Evolutionary conservation across 2,797 vertebrate species (phyloP), one percentile per base, ranked within the genome.

Genomic region (Oceanodroma leucorhoa): DNA sequence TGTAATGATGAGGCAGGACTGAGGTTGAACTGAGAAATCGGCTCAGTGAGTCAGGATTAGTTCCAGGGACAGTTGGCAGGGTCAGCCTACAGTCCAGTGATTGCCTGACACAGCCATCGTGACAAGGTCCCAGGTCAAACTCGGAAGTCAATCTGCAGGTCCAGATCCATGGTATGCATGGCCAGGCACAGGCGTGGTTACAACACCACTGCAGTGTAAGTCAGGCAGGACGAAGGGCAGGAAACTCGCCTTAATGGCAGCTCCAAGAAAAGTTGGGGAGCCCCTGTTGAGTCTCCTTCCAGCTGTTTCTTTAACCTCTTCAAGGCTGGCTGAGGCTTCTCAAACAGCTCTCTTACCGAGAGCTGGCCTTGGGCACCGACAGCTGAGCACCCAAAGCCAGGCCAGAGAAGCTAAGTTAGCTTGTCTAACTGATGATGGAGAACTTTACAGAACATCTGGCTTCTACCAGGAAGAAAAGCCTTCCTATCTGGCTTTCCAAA

Each of bases 91-190:
- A 69, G 34, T 40, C 18, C 21, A 21, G 34, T 9, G 24, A 10
- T 30, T 67, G 61, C 40, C 29, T 48, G 48, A 6, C 17, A 30
- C 2, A 2, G 38, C 50, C 11, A 18, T 26, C 0, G 1, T 26
- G 34, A 15, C 10, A 18, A 30, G 29, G 14, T 46, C 12, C n/a
- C 11, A 19, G 34, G 34, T 40, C 40, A 73, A 66, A 46, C 61
- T 46, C 24, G 17, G 29, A 88, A 71, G 36, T 71, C 16, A 45
- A 14, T 29, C 32, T 77, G 50, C 50, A 50, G 50, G 16, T 50
- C 36, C 27, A 20, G 64, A n/a, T 32, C 11, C 17, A 8, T 18
- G 22, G 22, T 0, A 0, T 64, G 17, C 3, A 0, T 13, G 36
- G 43, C 23, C 29, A 71, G 45, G 21, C n/a, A 34, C 17, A 46